Evolutionary conservation across 2,888 invertebrate genomes (phyloP).

Genomic region (Papilio gigon): DNA sequence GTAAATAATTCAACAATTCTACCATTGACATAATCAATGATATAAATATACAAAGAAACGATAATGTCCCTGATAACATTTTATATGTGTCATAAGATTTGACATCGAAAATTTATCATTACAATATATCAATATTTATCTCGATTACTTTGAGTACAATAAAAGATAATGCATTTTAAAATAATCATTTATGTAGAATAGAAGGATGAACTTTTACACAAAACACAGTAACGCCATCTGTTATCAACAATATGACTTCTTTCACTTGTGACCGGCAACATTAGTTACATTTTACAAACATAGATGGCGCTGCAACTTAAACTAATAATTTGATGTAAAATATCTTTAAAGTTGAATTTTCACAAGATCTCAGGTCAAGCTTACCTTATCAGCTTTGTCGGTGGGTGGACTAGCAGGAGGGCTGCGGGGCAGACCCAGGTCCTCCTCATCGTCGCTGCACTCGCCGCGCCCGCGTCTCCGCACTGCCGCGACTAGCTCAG

Average conservation of each 20-base stretch:
- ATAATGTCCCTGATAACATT: conserved; percentile 4
- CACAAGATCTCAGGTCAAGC: background rate
- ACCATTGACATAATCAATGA: conserved; percentile 2
- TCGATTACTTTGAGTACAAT: conserved; percentile 2
- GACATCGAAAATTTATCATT: conserved; percentile 3
- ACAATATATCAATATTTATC: background rate
- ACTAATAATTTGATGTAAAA: background rate
- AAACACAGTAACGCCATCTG: conserved; percentile 12
- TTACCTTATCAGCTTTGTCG: conserved; percentile 77
- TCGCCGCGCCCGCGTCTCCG: conserved; percentile 85
- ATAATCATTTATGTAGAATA: background rate
- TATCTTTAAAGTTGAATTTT: background rate
- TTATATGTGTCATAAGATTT: conserved; percentile 18
- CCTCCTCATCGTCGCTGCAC: conserved; percentile 87
- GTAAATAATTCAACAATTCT: background rate
- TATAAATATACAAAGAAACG: conserved; percentile 13
- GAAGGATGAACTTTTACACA: background rate
- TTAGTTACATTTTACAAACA: background rate
- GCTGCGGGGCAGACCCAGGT: conserved; percentile 88
- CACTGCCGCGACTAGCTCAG: conserved; percentile 88
- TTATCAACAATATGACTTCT: background rate
- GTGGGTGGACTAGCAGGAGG: conserved; percentile 87
- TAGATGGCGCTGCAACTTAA: conserved; percentile 28
- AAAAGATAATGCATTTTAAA: background rate
- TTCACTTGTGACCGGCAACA: background rate